These are phyloP conservation scores for Gasteruption jaculator DNA, from an alignment of 2,888 invertebrate species.

Conservation along the genomic window DNA sequence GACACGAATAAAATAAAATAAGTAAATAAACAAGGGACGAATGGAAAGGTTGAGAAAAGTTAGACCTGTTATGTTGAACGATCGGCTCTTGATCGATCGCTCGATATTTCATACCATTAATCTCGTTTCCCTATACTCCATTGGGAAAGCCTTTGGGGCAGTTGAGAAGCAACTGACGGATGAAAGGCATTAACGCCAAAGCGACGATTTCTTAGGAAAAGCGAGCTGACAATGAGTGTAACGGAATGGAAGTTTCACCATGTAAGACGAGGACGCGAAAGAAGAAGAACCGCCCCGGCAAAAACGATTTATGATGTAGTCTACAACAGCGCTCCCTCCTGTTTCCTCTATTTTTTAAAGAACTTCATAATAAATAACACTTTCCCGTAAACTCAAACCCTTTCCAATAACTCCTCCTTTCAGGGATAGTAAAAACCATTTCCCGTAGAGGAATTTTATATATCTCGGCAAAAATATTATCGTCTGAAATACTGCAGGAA, in stretches of 20 bases:
- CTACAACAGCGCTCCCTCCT: too few species aligned
- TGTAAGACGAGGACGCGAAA: slow-evolving; percentile 7
- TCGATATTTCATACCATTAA: slow-evolving; percentile 21
- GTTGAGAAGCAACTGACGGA: slow-evolving; percentile 23
- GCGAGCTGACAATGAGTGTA: slow-evolving; percentile 18
- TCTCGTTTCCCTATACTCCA: slow-evolving; percentile 21
- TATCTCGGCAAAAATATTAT: too few species aligned
- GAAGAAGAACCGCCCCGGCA: slow-evolving; percentile 11
- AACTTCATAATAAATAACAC: too few species aligned
- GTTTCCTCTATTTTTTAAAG: too few species aligned
- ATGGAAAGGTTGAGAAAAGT: too few species aligned
- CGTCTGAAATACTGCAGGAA: too few species aligned
- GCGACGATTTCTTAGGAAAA: slow-evolving; percentile 18
- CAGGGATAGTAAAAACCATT: too few species aligned
- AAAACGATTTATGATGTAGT: slow-evolving; percentile 28
- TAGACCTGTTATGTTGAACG: background rate
- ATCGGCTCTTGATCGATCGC: slow-evolving; percentile 16
- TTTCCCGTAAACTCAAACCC: too few species aligned
- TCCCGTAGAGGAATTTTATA: too few species aligned
- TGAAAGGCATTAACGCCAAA: slow-evolving; percentile 26
- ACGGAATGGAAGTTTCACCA: slow-evolving; percentile 11
- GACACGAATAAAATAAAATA: too few species aligned
- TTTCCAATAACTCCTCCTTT: too few species aligned
- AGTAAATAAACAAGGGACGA: too few species aligned
- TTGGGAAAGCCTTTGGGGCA: slow-evolving; percentile 15